Base-by-base conservation (phyloP, 2,888 invertebrate species). In the Folsomia manolachei region DNA sequence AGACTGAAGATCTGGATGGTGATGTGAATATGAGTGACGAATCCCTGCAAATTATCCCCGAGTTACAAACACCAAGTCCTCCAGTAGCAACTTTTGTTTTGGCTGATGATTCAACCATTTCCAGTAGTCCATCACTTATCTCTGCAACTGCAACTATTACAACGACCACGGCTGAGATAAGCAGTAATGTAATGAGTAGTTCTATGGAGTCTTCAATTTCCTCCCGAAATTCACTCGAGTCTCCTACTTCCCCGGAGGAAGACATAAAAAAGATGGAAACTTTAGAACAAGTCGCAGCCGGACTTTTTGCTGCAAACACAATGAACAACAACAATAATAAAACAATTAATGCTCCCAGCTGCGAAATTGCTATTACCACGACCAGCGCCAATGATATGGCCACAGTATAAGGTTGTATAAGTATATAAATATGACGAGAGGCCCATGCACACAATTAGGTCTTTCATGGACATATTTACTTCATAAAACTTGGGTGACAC, bases 281-380 rank as follows among this genome's bases (percentile, higher is more conserved):
- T 60, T 72, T 81, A 53, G 79, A 78, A 66, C 79, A 81, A 75
- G 80, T 81, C 11, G 75, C 81, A 65, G 81, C 79, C 39, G 81
- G 81, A 61, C 72, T 81, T 27, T 68, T 81, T 11, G 81, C 79
- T 61, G 72, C 80, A 2, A 79, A 78, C 27, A 75, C 74, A 9
- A 74, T 71, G 18, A 80, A 69, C 65, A 78, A 72, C 68, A 80
- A 79, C 70, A 80, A 80, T 66, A 80, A 79, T 68, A 71, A 73
- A 53, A 77, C 74, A 61, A 75, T 73, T 39, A 63, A 73, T 64
- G 65, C 76, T 27, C 74, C 77, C n/a, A 69, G 75, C 39, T 76
- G 76, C 69, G 75, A 75, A 64, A 78, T 79, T 74, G 71, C 78
- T 25, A 75, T 76, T 64, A 71, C 75, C 25, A 75, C 76, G 27